Conservation (phyloP, 2,113 vertebrate species). For the Esox niger region DNA sequence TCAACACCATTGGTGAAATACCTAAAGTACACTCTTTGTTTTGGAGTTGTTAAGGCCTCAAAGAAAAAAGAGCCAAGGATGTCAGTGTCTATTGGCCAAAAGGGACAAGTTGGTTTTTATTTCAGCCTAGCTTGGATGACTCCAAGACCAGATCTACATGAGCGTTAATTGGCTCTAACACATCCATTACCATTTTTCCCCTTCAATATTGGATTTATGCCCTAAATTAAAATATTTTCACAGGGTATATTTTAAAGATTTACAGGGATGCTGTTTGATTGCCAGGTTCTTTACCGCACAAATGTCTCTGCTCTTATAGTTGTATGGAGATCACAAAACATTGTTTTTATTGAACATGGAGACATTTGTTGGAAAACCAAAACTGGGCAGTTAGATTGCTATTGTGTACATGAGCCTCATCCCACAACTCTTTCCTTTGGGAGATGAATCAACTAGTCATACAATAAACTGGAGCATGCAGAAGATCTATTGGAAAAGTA, state of each 20-base stretch:
- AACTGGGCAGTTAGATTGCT: background rate
- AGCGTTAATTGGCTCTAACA: too few relatives aligned
- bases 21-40: too few relatives aligned
- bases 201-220: conserved; percentile 29
- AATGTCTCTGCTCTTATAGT: conserved; percentile 1
- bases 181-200: too few relatives aligned
- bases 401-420: background rate
- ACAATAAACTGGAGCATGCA: conserved; percentile 10
- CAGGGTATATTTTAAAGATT: conserved; percentile 19
- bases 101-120: too few relatives aligned
- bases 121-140: too few relatives aligned
- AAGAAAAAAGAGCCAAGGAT: too few relatives aligned
- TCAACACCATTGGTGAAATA: too few relatives aligned
- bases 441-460: background rate
- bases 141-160: too few relatives aligned
- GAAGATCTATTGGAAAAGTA: background rate
- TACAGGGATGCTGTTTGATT: conserved; percentile 1
- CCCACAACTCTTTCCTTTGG: background rate
- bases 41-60: too few relatives aligned
- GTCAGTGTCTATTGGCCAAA: too few relatives aligned
- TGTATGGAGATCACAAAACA: conserved; percentile 17
- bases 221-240: conserved; percentile 22
- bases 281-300: conserved; percentile 9
- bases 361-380: conserved; percentile 10
- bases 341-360: conserved; percentile 7